These are phyloP conservation scores for Sesamia nonagrioides DNA, from an alignment of 1,140 invertebrate genomes.

Conservation along the genomic window DNA sequence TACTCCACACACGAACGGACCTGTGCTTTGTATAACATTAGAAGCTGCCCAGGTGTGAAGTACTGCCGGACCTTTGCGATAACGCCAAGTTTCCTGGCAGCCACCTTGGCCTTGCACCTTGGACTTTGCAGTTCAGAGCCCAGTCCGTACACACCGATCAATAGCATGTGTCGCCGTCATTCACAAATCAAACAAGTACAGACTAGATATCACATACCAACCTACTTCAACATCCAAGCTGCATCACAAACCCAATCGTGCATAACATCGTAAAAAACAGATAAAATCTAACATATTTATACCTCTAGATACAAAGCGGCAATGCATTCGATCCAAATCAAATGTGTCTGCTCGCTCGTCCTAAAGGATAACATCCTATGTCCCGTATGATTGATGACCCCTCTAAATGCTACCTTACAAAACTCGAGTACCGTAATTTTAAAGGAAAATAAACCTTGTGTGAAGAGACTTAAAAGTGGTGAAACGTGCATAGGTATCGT, in stretches of 20 bases:
- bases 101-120: too few relatives aligned
- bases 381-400: slow-evolving; percentile 66
- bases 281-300: background rate
- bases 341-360: slow-evolving; percentile 5
- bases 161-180: background rate
- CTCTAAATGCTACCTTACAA: slow-evolving; percentile 1
- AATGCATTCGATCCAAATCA: slow-evolving; percentile 33
- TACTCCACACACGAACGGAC: too few relatives aligned
- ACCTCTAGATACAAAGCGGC: slow-evolving; percentile 37
- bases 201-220: background rate
- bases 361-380: slow-evolving; percentile 51
- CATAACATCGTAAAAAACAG: slow-evolving; percentile 14
- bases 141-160: background rate
- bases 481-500: background rate
- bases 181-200: background rate
- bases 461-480: background rate
- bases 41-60: too few relatives aligned
- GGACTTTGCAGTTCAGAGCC: too few relatives aligned
- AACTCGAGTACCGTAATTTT: background rate
- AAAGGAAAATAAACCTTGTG: background rate
- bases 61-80: too few relatives aligned
- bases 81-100: too few relatives aligned
- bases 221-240: background rate
- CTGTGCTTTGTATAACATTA: too few relatives aligned
- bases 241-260: background rate